Base-by-base conservation (phyloP, 2,888 invertebrate species). In the Blastobasis adustella region DNA sequence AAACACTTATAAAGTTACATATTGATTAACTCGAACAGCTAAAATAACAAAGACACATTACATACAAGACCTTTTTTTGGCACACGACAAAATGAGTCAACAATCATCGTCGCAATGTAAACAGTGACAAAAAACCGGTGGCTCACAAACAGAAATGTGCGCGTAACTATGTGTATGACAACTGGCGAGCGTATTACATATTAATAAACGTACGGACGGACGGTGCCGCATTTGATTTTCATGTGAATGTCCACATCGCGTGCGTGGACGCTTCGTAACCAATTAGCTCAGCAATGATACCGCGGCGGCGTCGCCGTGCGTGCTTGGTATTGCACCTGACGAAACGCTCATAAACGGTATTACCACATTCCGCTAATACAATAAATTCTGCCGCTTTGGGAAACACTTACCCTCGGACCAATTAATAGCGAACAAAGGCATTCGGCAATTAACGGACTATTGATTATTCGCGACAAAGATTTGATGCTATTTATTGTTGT, bases 201-300 rank as follows among this genome's bases (percentile, higher is more conserved):
- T 23, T 23, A 23, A 23, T 23, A 23, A 23, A 23, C 23, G 23
- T 23, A 23, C 23, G 23, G 23, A 23, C 23, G 23, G 23, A 2
- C 23, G 23, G 23, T 61, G 60, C 65, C 59, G 65, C 63, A 67
- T 69, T 68, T 62, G 57, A 58, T 65, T 68, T 69, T 62, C 63
- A 69, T 64, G 61, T 71, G 66, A 73, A 76, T 71, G 67, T 59
- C 62, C 54, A 56, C 55, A 68, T 75, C 62, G 75, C 71, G 71
- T 73, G 73, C 57, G 55, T 23, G 57, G 61, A 56, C 55, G 10
- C 23, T 45, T 8, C 10, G 45, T 10, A n/a, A 37, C 58, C 59
- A 63, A 70, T 70, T 68, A 69, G 58, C 50, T 56, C 53, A 45
- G 57, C 65, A 66, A 64, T 65, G 67, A 71, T 69, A 69, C 58